A percentile compares a stretch with the other conserved stretches of the same genome.
These are phyloP conservation scores for Adrianichthys oophorus DNA, from an alignment of 2,797 vertebrate species.

Conservation along the genomic window DNA sequence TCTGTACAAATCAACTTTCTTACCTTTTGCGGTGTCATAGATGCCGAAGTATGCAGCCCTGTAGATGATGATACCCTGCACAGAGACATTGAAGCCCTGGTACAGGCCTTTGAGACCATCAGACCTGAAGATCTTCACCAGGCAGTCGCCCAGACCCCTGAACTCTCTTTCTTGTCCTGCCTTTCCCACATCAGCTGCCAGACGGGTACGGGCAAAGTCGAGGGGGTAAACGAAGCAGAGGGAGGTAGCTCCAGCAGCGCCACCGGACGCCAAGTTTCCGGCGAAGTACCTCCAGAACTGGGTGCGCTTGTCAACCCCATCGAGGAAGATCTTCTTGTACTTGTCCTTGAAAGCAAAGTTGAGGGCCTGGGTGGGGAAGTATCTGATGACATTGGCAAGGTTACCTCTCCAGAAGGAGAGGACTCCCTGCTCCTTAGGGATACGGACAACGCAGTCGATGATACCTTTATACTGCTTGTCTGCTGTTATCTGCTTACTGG, in stretches of 20 bases:
- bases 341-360: constrained; percentile 92
- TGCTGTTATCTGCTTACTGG: constrained; percentile 86
- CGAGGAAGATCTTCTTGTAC: constrained; percentile 89
- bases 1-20: neutral
- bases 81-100: constrained; percentile 88
- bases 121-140: constrained; percentile 79
- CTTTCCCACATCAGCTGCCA: constrained; percentile 87
- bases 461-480: constrained; percentile 89
- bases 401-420: constrained; percentile 89
- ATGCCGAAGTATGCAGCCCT: constrained; percentile 91
- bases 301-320: constrained; percentile 83
- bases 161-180: constrained; percentile 78
- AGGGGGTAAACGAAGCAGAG: constrained; percentile 89
- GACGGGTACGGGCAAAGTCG: constrained; percentile 86
- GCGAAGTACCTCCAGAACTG: constrained; percentile 90
- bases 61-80: constrained; percentile 94
- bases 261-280: constrained; percentile 85
- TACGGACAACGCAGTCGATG: constrained; percentile 84
- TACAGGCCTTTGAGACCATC: constrained; percentile 83
- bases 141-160: constrained; percentile 82
- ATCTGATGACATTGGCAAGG: constrained; percentile 88
- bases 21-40: constrained; percentile 92
- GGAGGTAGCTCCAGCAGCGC: constrained; percentile 85
- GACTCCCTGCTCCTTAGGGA: constrained; percentile 86
- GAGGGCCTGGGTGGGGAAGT: constrained; percentile 89